Evolutionary conservation across 2,797 vertebrate genomes (phyloP).

Genomic region (Alca torda): DNA sequence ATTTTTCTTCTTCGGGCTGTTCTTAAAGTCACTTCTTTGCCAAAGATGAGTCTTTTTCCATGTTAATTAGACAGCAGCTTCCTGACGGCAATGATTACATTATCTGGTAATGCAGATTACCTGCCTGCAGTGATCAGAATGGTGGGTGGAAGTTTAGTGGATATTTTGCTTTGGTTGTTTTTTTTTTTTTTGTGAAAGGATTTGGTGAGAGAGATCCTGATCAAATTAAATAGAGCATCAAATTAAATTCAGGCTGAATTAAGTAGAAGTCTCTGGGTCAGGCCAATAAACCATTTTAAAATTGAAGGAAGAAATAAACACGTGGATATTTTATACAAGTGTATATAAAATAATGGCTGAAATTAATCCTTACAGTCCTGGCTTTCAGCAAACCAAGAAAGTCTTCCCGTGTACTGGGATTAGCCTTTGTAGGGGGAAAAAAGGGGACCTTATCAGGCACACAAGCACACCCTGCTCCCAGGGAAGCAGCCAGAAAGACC

Average conservation of each 20-base stretch:
- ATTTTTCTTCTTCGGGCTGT: neutral
- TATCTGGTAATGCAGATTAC: neutral
- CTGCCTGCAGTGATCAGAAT: neutral
- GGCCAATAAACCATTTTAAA: slow-evolving; percentile 16
- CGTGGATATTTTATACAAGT: neutral
- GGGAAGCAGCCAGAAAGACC: neutral
- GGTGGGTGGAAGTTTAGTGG: neutral
- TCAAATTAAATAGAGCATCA: slow-evolving; percentile 23
- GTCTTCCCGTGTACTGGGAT: neutral
- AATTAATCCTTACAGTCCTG: neutral
- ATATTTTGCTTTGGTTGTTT: neutral
- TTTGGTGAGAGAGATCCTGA: neutral
- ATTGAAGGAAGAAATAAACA: neutral
- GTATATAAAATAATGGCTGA: neutral
- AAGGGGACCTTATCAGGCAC: neutral
- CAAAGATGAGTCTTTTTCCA: neutral
- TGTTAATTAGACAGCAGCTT: neutral
- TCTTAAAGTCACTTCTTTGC: neutral
- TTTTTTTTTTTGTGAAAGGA: neutral
- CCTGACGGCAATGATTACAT: neutral
- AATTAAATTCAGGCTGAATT: slow-evolving; percentile 32
- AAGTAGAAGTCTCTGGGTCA: neutral
- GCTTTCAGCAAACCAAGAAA: neutral
- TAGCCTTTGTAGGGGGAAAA: neutral
- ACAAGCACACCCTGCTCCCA: neutral